Evolutionary conservation across 1,140 invertebrate genomes (phyloP).

Genomic region (Pollicipes pollicipes): DNA sequence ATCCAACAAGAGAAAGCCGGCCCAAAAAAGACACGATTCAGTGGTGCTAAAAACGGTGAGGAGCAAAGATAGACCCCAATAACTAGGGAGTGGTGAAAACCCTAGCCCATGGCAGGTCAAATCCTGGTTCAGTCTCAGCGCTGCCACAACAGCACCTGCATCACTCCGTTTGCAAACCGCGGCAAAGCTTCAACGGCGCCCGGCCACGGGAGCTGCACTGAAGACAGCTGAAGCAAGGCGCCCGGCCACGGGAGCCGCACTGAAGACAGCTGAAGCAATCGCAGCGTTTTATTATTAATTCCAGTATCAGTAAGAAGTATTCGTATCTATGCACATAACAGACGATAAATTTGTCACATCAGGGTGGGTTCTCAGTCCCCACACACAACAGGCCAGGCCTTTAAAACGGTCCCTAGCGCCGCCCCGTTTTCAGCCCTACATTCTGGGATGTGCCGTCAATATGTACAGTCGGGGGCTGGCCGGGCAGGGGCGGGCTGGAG

Average conservation of each 20-base stretch:
- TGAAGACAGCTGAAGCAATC: background rate
- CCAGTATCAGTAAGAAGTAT: background rate
- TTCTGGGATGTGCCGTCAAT: background rate
- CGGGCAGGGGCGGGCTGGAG: background rate
- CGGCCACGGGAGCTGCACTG: too few species aligned
- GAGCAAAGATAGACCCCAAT: too few species aligned
- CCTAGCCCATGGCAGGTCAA: too few species aligned
- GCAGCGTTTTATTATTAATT: background rate
- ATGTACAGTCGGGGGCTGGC: background rate
- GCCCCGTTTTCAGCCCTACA: background rate
- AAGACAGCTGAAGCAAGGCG: background rate
- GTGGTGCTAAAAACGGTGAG: too few species aligned
- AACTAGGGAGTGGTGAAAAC: too few species aligned
- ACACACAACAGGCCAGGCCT: background rate
- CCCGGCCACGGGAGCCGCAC: too few species aligned
- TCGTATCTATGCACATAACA: background rate
- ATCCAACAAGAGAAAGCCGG: too few species aligned
- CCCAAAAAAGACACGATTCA: too few species aligned
- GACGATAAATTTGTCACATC: background rate
- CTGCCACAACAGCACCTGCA: too few species aligned
- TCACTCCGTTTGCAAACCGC: too few species aligned
- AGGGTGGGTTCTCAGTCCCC: background rate
- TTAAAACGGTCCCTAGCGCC: background rate
- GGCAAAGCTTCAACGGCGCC: too few species aligned
- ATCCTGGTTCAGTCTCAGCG: too few species aligned